Evolutionary conservation across 1,140 invertebrate species (phyloP).

Genomic region (Meteorus sp.): DNA sequence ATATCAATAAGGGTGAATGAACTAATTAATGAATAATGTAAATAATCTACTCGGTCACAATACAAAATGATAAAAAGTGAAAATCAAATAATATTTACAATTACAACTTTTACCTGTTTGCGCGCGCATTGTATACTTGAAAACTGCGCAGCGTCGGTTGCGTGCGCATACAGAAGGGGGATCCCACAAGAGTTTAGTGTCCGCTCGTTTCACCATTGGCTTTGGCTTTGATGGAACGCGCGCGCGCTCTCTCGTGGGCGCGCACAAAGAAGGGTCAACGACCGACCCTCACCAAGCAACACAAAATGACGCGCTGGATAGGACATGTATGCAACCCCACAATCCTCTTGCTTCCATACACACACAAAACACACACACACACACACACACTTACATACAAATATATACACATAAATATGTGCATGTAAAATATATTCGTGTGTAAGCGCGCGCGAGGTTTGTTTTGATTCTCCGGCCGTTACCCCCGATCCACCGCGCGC

Average conservation of each 20-base stretch:
- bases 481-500: conserved; percentile 42
- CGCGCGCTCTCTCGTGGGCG: no score
- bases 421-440: neutral
- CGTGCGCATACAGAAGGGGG: neutral
- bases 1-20: no score
- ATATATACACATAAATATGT: neutral
- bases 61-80: neutral
- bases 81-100: neutral
- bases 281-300: conserved; percentile 57
- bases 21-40: no score
- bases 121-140: neutral
- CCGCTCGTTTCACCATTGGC: no score
- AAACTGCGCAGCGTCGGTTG: neutral
- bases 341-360: neutral
- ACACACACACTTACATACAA: conserved; percentile 2
- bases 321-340: neutral
- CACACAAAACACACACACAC: neutral
- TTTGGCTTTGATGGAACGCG: conserved; percentile 33
- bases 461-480: conserved; percentile 60
- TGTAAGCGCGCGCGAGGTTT: conserved; percentile 45
- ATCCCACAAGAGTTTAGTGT: no score
- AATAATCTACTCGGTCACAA: no score
- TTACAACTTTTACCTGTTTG: no score
- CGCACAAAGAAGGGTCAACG: conserved; percentile 57
- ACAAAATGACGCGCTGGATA: conserved; percentile 45